Evolutionary conservation across 2,797 vertebrate genomes (phyloP).

Genomic region (Malacoctenus gilli): DNA sequence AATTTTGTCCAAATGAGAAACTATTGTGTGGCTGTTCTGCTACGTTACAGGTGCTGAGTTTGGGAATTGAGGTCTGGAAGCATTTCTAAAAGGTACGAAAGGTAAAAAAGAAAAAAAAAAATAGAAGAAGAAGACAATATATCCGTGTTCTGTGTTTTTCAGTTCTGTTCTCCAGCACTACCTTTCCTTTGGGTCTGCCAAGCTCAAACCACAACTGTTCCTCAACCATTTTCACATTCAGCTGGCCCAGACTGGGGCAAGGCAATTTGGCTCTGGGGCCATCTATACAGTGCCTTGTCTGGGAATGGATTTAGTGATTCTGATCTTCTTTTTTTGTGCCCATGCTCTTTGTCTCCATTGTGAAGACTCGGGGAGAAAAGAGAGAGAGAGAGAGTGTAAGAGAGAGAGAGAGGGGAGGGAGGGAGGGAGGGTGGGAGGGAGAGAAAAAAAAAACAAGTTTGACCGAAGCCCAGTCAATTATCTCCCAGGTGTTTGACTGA

Average conservation of each 20-base stretch:
- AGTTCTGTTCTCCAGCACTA: slow-evolving; percentile 49
- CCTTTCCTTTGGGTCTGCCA: slow-evolving; percentile 57
- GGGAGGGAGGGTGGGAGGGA: slow-evolving; percentile 27
- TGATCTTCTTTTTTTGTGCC: slow-evolving; percentile 76
- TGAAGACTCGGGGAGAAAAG: slow-evolving; percentile 72
- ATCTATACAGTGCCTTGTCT: slow-evolving; percentile 74
- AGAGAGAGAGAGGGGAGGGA: slow-evolving; percentile 43
- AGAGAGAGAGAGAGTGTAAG: slow-evolving; percentile 51
- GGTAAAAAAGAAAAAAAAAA: slow-evolving; percentile 39
- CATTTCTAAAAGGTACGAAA: slow-evolving; percentile 52
- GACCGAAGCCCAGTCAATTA: slow-evolving; percentile 84
- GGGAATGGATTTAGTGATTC: slow-evolving; percentile 80
- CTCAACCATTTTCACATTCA: slow-evolving; percentile 69
- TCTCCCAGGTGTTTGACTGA: slow-evolving; percentile 85
- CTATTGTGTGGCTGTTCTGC: slow-evolving; percentile 26
- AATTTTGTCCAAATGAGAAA: slow-evolving; percentile 30
- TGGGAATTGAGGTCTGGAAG: slow-evolving; percentile 53
- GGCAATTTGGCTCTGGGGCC: slow-evolving; percentile 76
- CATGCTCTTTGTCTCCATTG: slow-evolving; percentile 82
- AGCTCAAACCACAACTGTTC: slow-evolving; percentile 64
- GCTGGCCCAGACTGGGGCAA: slow-evolving; percentile 70
- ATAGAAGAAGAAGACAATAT: slow-evolving; percentile 57
- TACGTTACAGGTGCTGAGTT: slow-evolving; percentile 36
- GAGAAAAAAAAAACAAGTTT: slow-evolving; percentile 75
- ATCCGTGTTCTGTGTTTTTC: slow-evolving; percentile 57